Evolutionary conservation across 1,140 invertebrate species (phyloP), one percentile per base, ranked within the genome.

Genomic region (Pollicipes pollicipes): DNA sequence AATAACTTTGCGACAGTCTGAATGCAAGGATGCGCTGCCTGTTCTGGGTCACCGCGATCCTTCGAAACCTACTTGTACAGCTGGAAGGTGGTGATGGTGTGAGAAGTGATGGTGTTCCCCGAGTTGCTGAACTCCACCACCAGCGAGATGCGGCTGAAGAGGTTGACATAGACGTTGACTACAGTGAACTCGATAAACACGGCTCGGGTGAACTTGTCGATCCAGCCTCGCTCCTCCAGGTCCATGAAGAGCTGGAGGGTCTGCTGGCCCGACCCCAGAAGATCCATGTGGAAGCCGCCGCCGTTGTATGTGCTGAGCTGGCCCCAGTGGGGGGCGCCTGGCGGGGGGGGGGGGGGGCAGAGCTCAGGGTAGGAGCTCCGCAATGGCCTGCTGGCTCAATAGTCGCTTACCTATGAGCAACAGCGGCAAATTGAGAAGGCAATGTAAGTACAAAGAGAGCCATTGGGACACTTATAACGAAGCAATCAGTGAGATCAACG

Each of bases 11-110:
- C n/a, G n/a, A n/a, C n/a, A n/a, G n/a, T n/a, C n/a, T n/a, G n/a
- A n/a, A n/a, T n/a, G n/a, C n/a, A n/a, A n/a, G n/a, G n/a, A n/a
- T n/a, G n/a, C n/a, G n/a, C n/a, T n/a, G n/a, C n/a, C n/a, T n/a
- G n/a, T n/a, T n/a, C n/a, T n/a, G n/a, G n/a, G n/a, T n/a, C n/a
- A n/a, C n/a, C n/a, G n/a, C n/a, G n/a, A n/a, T n/a, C n/a, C 30
- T 2, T 70, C 29, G 68, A 2, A 10, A 27, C 69, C 30, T 24
- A 72, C 71, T 70, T 72, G 71, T 69, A 72, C 27, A 72, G 71
- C 70, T 72, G 71, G 70, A 72, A 72, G 70, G 70, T 72, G 37
- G 28, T 72, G 31, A 72, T 72, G 45, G 63, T 69, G 30, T 72
- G 58, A 3, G 28, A 30, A 17, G 17, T 30, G 32, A 72, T 72